Evolutionary conservation across 2,888 invertebrate species (phyloP).

Genomic region (Chymomyza fuscimana): DNA sequence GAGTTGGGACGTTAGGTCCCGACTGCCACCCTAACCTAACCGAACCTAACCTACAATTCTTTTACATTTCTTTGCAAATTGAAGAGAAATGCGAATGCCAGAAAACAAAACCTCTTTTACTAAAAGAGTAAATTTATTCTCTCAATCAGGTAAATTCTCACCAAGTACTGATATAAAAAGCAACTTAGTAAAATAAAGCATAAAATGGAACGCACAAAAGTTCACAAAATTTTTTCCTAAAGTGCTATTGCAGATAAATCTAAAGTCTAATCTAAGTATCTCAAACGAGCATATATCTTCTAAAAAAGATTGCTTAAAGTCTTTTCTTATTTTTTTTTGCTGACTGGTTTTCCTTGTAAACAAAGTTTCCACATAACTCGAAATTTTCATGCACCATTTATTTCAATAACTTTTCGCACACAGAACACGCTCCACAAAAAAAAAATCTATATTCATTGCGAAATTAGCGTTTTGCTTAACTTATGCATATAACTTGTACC

Average conservation of each 20-base stretch:
- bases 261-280: background rate
- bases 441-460: slow-evolving; percentile 23
- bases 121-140: too few species aligned
- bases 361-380: slow-evolving; percentile 44
- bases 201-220: too few species aligned
- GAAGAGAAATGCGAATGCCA: too few species aligned
- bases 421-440: slow-evolving; percentile 30
- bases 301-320: background rate
- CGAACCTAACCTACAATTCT: too few species aligned
- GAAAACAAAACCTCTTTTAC: too few species aligned
- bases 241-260: background rate
- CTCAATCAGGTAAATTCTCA: too few species aligned
- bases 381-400: slow-evolving; percentile 72
- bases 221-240: background rate
- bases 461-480: slow-evolving; percentile 9
- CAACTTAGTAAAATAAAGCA: too few species aligned
- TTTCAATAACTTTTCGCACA: slow-evolving; percentile 60
- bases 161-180: too few species aligned
- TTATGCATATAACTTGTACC: background rate
- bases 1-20: too few species aligned
- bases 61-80: too few species aligned
- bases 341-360: background rate
- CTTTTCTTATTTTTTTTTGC: background rate
- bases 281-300: background rate
- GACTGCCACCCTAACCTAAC: too few species aligned